Conservation (phyloP, 2,888 invertebrate species). For the Diloba caeruleocephala region DNA sequence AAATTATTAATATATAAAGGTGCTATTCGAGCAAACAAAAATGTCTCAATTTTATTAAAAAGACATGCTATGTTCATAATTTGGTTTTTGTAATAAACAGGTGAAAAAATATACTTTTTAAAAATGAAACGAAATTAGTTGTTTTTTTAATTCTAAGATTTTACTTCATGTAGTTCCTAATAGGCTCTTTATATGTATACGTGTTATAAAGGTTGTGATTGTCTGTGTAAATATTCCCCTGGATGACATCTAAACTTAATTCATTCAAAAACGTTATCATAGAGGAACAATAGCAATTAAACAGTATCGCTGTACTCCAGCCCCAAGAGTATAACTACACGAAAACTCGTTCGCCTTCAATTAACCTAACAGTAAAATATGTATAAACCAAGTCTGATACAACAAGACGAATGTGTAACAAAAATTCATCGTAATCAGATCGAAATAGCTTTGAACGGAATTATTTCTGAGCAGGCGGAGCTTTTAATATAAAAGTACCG, state of each 20-base stretch:
- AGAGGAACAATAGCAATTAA: constrained; percentile 11
- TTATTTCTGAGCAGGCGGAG: constrained; percentile 29
- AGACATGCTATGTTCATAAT: too few relatives aligned
- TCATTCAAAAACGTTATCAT: constrained; percentile 1
- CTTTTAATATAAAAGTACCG: constrained; percentile 21
- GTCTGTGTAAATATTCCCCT: too few relatives aligned
- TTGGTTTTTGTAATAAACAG: too few relatives aligned
- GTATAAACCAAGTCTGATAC: constrained; percentile 27
- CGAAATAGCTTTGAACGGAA: constrained; percentile 15
- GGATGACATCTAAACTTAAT: neutral
- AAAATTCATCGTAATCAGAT: constrained; percentile 9
- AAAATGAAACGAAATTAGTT: too few relatives aligned
- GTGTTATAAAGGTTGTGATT: too few relatives aligned
- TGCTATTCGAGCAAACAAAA: too few relatives aligned
- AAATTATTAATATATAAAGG: too few relatives aligned
- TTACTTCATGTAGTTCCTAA: too few relatives aligned
- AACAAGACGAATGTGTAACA: constrained; percentile 11
- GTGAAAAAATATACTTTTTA: too few relatives aligned
- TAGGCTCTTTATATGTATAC: too few relatives aligned
- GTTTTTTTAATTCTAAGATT: too few relatives aligned
- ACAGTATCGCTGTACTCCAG: constrained; percentile 4
- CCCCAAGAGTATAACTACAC: constrained; percentile 31
- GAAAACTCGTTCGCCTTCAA: constrained; percentile 21
- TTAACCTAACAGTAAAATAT: constrained; percentile 39
- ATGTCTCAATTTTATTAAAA: too few relatives aligned